A percentile compares a stretch with the other conserved stretches of the same genome.
These are phyloP conservation scores for Lamprotornis superbus DNA, from an alignment of 2,113 vertebrate species.

Conservation along the genomic window DNA sequence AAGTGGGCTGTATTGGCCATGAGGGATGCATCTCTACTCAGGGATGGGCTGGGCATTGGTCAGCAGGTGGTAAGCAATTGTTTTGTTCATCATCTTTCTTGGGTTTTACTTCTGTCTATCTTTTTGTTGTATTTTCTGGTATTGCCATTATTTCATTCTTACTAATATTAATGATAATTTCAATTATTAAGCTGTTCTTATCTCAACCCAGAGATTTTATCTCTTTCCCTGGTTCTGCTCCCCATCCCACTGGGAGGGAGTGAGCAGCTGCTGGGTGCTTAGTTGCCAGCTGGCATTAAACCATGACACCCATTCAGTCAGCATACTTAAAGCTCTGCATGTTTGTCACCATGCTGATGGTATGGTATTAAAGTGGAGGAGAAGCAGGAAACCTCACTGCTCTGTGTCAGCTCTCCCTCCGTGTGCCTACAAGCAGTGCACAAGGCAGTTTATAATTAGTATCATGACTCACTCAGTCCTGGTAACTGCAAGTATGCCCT, in stretches of 20 bases:
- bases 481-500: background rate
- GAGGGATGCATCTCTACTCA: background rate
- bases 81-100: background rate
- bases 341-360: background rate
- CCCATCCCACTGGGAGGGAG: background rate
- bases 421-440: background rate
- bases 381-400: background rate
- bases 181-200: background rate
- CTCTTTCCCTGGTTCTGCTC: background rate
- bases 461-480: conserved; percentile 50
- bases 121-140: background rate
- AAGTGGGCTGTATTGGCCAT: background rate
- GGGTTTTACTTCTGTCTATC: background rate
- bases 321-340: background rate
- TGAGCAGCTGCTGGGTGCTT: background rate
- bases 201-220: background rate
- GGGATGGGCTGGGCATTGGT: background rate
- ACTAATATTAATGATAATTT: background rate
- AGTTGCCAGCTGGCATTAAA: background rate
- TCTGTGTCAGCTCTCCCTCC: conserved; percentile 11
- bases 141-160: background rate
- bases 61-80: background rate
- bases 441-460: conserved; percentile 62
- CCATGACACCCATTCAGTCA: background rate
- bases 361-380: background rate